Base-by-base conservation (phyloP, 2,888 invertebrate genomes). In the Acleris laterana region DNA sequence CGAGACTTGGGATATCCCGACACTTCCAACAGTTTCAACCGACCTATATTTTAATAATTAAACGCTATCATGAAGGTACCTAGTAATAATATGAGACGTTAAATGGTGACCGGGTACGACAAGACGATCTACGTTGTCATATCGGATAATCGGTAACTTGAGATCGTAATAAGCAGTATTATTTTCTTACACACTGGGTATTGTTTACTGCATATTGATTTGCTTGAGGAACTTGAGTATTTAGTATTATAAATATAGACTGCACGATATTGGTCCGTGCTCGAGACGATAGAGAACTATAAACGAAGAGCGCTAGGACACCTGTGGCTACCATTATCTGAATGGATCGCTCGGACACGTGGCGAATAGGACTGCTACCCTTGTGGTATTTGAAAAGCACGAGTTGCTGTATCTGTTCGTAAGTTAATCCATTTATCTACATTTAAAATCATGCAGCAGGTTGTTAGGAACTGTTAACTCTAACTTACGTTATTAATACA, bases 1-100 rank as follows among this genome's bases (percentile, higher is more conserved):
- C 78, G 72, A 74, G 77, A 76, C 77, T 75, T 74, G 63, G 63
- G 55, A 60, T 68, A 51, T 62, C 62, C 61, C 57, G 44, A 57
- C 51, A 38, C 13, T 46, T 16, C 6, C 38, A 16, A 7, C n/a
- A 13, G 52, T 46, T 16, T n/a, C 38, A 16, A 6, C n/a, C 22
- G 51, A 52, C n/a, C 51, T 52, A 22, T 52, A 28, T n/a, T 38
- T 38, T 25, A n/a, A 11, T 52, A 46, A 46, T 16, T n/a, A n/a
- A n/a, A 46, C 46, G 16, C 16, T 46, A 46, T 44, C 44, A 22
- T 38, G 22, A 49, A 22, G 9, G 42, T 5, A 25, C 6, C 25
- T 25, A 25, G 6, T 49, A 28, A 44, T 62, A 53, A 46, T 55
- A 48, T 22, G 19, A 53, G n/a, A 48, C 4, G 6, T 58, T n/a